These are phyloP conservation scores for Stictonetta naevosa DNA, from an alignment of 2,113 vertebrate genomes.

Conservation along the genomic window DNA sequence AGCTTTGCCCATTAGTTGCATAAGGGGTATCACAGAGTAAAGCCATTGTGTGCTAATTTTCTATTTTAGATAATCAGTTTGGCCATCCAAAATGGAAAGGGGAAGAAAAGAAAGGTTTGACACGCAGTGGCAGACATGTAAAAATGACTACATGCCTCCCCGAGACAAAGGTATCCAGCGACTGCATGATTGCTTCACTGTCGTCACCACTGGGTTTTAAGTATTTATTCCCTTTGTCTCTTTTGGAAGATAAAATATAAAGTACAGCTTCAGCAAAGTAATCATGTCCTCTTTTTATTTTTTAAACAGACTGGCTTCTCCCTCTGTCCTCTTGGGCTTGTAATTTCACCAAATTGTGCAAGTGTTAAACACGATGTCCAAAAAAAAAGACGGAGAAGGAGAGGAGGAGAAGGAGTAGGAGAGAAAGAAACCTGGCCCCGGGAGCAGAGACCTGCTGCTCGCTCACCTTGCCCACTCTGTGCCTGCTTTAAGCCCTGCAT, in stretches of 20 bases:
- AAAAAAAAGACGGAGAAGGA: not conserved
- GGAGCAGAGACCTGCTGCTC: not conserved
- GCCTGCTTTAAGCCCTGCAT: not conserved
- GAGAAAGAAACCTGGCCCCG: slow-evolving; percentile 33
- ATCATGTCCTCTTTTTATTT: slow-evolving; percentile 78
- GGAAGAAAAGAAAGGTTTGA: slow-evolving; percentile 86
- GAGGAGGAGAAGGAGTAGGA: not conserved
- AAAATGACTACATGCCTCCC: slow-evolving; percentile 81
- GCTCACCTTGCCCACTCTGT: not conserved
- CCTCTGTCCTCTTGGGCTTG: slow-evolving; percentile 71
- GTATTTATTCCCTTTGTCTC: slow-evolving; percentile 85
- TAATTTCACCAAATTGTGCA: slow-evolving; percentile 84
- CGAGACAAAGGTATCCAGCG: slow-evolving; percentile 86
- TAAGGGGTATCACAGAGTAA: slow-evolving; percentile 87
- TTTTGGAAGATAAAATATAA: slow-evolving; percentile 80
- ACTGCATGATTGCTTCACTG: slow-evolving; percentile 81
- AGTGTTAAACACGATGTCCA: slow-evolving; percentile 75
- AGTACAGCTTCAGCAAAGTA: slow-evolving; percentile 79
- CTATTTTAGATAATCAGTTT: slow-evolving; percentile 89
- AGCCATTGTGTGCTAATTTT: slow-evolving; percentile 92
- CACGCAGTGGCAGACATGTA: slow-evolving; percentile 84
- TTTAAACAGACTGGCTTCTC: slow-evolving; percentile 75
- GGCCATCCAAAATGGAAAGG: slow-evolving; percentile 83
- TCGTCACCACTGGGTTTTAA: slow-evolving; percentile 80
- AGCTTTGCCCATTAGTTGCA: slow-evolving; percentile 97